A percentile compares a stretch with the other conserved stretches of the same genome.
Conservation (phyloP, 1,140 invertebrate species). For the Cotesia glomerata region DNA sequence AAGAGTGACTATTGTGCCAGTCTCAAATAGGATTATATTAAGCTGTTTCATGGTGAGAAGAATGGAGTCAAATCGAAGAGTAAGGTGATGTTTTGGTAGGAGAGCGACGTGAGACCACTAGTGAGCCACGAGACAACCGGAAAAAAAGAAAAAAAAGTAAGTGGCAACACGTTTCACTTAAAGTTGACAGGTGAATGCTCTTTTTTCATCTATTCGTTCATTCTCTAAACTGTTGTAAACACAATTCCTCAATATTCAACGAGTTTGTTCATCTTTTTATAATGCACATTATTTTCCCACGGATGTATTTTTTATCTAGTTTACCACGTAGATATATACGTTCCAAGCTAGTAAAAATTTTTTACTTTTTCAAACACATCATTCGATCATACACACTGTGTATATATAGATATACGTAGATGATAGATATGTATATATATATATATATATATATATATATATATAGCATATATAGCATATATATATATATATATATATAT, state of each 20-base stretch:
- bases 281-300: background rate
- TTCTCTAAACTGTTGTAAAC: conserved; percentile 2
- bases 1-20: conserved; percentile 12
- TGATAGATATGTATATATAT: too few species aligned
- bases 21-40: conserved; percentile 64
- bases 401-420: too few species aligned
- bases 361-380: background rate
- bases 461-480: too few species aligned
- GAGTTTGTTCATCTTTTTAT: conserved; percentile 10
- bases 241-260: conserved; percentile 6
- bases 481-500: too few species aligned
- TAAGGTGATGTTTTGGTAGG: conserved; percentile 62
- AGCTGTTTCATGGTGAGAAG: conserved; percentile 58
- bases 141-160: conserved; percentile 10
- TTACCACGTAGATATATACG: background rate
- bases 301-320: background rate
- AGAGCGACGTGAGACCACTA: conserved; percentile 43
- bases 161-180: background rate
- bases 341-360: too few species aligned
- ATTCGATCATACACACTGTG: too few species aligned
- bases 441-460: background rate
- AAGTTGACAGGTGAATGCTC: conserved; percentile 61
- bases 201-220: conserved; percentile 19
- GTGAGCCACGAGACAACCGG: conserved; percentile 37
- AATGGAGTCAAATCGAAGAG: conserved; percentile 61